A percentile compares a stretch with the other conserved stretches of the same genome.
These are phyloP conservation scores for Hymenochirus boettgeri DNA, from an alignment of 2,113 vertebrate genomes.

Conservation along the genomic window DNA sequence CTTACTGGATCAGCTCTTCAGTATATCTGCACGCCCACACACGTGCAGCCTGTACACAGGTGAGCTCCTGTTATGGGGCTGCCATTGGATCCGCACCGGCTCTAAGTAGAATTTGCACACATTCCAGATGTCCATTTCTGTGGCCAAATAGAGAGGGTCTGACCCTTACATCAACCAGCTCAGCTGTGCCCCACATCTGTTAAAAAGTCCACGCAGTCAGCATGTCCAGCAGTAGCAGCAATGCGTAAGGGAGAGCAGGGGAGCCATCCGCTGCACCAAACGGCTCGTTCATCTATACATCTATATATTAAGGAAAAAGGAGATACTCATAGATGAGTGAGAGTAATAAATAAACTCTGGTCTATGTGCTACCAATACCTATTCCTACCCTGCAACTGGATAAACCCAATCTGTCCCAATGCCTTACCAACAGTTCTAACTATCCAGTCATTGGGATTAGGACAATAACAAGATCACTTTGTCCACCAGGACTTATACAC, in stretches of 20 bases:
- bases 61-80: slow-evolving; percentile 88
- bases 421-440: too few species aligned
- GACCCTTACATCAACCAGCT: slow-evolving; percentile 89
- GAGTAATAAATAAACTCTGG: too few species aligned
- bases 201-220: slow-evolving; percentile 77
- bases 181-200: slow-evolving; percentile 78
- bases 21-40: slow-evolving; percentile 82
- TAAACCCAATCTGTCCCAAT: too few species aligned
- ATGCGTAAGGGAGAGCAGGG: slow-evolving; percentile 87
- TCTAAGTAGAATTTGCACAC: slow-evolving; percentile 79
- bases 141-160: slow-evolving; percentile 85
- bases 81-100: slow-evolving; percentile 83
- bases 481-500: too few species aligned
- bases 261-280: slow-evolving; percentile 90
- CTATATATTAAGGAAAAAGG: slow-evolving; percentile 48
- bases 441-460: too few species aligned
- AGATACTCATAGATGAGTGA: too few species aligned
- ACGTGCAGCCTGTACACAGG: slow-evolving; percentile 79
- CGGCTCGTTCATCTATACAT: slow-evolving; percentile 87
- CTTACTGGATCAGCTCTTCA: slow-evolving; percentile 85
- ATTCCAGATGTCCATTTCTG: slow-evolving; percentile 89
- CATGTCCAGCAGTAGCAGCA: slow-evolving; percentile 82
- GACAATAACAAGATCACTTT: too few species aligned
- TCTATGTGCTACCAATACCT: too few species aligned
- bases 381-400: too few species aligned